Evolutionary conservation across 2,888 invertebrate genomes (phyloP), one percentile per base, ranked within the genome.

Genomic region (Sclerodermus sp.): DNA sequence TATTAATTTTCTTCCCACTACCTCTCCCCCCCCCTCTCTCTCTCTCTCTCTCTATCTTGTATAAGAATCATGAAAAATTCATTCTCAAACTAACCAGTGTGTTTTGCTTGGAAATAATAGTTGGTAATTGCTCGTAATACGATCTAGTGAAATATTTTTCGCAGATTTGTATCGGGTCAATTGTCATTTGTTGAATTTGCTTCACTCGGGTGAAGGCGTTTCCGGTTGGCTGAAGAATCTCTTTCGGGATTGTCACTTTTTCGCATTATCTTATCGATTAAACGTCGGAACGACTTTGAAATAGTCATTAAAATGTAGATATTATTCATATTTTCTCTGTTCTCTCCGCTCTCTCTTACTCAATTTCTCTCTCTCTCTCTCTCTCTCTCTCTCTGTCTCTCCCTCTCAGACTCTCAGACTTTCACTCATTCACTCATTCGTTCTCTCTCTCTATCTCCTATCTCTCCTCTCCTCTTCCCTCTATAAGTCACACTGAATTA

Each of bases 401-500:
- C 42, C 30, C 29, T 47, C 31, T 41, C 17, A n/a, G n/a, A n/a
- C n/a, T n/a, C n/a, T n/a, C n/a, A n/a, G n/a, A n/a, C n/a, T n/a
- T n/a, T n/a, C n/a, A n/a, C n/a, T n/a, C n/a, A n/a, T n/a, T 31
- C 30, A 50, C 45, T 60, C 5, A 53, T 38, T 53, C 38, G 49
- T 46, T 37, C 32, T 46, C 15, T 39, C 40, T 47, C 30, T 39
- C 16, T 43, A 30, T 43, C 23, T 34, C 17, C 30, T 41, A 18
- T 42, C 37, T 36, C n/a, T 16, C 15, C 9, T 36, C 41, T 31
- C 42, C 30, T 30, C 45, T 36, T 41, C 17, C 42, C 53, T 51
- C 51, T 60, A 56, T 70, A 70, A 70, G 71, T 67, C 70, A 70
- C 70, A 70, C 64, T 71, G 64, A 58, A 65, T 68, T 71, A 70